Evolutionary conservation across 2,113 vertebrate genomes (phyloP), one percentile per base, ranked within the genome.

Genomic region (Prionailurus viverrinus): DNA sequence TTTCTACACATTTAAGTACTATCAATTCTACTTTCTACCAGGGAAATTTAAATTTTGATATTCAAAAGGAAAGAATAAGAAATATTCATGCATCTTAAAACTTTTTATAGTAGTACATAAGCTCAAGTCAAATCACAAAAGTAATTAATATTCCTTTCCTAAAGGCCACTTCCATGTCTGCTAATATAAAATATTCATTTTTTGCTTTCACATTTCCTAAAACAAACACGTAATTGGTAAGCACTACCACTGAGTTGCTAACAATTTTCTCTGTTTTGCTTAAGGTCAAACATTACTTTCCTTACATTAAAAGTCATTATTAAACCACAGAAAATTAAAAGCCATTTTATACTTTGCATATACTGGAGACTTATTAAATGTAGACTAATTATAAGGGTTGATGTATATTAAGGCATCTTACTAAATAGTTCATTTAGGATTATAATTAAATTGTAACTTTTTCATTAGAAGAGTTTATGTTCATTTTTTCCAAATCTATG

Each of bases 191-290:
- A 80, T 80, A 86, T 27, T 33, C 13, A 91, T 79, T 93, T 94
- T 39, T 93, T 86, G 63, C 53, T 95, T 96, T 96, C 33, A 93
- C 27, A 87, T 73, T 79, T 91, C 61, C 14, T 66, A 86, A 96
- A 97, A 85, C 7, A 82, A 94, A 82, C 15, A 93, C 41, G 5
- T 25, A 94, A 48, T 6, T 84, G 61, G 29, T 53, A 96, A 66
- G 12, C 19, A 94, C 39, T 87, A 58, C 11, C 33, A 85, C 8
- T 58, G 39, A 71, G 10, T n/a, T 92, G 16, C 23, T 86, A 82
- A 91, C 9, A 33, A 85, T 85, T 82, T 82, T 85, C 53, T 92
- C 93, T 95, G 48, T 91, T 95, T 93, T 96, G n/a, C 69, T 90
- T 93, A 55, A 36, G 65, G 29, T 80, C 48, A 85, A 96, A 88